phyloP scores from a whole-genome alignment of 2,888 invertebrate genomes.

The Drosophila sordidapex region DNA sequence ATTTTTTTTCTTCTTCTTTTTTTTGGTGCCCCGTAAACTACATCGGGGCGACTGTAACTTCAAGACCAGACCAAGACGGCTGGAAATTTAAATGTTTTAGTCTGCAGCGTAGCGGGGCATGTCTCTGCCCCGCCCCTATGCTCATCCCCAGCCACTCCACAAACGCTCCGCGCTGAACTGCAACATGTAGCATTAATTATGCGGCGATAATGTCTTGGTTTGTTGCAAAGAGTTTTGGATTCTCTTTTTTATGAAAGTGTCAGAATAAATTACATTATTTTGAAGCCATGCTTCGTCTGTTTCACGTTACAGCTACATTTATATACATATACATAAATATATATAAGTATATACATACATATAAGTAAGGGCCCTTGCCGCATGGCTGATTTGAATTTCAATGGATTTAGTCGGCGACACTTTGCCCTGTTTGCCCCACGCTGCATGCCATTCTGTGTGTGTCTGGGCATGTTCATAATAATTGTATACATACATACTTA shows the following conservation, averaged over 20 bases:
- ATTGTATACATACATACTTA: constrained; percentile 9
- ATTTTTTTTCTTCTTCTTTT: background rate
- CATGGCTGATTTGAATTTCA: constrained; percentile 53
- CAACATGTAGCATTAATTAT: constrained; percentile 81
- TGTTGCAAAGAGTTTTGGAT: constrained; percentile 65
- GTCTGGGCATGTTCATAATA: constrained; percentile 22
- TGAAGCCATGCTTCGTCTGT: constrained; percentile 42
- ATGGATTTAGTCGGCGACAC: constrained; percentile 45
- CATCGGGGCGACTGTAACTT: constrained; percentile 5
- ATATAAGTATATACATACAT: constrained; percentile 2
- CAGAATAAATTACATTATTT: constrained; percentile 79
- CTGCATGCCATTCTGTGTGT: constrained; percentile 1
- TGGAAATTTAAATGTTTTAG: constrained; percentile 63
- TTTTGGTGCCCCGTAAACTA: constrained; percentile 41
- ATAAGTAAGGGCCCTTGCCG: constrained; percentile 21
- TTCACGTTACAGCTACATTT: constrained; percentile 12
- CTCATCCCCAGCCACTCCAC: background rate
- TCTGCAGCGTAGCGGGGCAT: constrained; percentile 34
- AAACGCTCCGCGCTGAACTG: constrained; percentile 37
- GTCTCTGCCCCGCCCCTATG: background rate
- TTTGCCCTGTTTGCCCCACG: constrained; percentile 11
- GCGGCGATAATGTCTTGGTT: constrained; percentile 79
- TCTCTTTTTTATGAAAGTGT: constrained; percentile 76
- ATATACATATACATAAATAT: background rate
- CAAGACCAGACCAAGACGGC: constrained; percentile 28